Conservation (phyloP, 2,797 vertebrate species). For the Falco columbarius region DNA sequence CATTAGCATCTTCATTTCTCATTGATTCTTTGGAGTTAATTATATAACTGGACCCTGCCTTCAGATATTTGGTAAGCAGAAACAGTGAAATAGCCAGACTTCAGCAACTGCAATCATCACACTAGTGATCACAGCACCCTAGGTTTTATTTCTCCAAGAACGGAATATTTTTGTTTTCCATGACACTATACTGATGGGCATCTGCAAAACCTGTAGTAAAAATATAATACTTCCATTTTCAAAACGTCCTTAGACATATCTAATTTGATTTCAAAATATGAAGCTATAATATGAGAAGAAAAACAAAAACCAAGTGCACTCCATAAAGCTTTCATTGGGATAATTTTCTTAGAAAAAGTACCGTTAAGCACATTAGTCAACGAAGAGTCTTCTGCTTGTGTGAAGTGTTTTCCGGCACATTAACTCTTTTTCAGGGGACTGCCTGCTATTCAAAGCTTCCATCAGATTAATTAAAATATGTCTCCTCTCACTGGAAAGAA, state of each 20-base stretch:
- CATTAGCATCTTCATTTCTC: background rate
- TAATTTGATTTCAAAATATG: conserved; percentile 41
- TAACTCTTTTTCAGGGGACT: conserved; percentile 66
- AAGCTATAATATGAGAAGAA: background rate
- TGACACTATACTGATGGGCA: background rate
- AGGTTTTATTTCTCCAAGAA: background rate
- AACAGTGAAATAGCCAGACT: background rate
- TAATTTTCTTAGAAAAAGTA: conserved; percentile 52
- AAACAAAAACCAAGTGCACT: conserved; percentile 1
- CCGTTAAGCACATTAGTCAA: conserved; percentile 46
- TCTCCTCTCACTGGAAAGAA: conserved; percentile 61
- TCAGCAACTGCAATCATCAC: background rate
- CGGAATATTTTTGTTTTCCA: background rate
- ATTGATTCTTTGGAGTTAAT: background rate
- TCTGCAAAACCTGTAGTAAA: conserved; percentile 29
- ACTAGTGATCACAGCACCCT: background rate
- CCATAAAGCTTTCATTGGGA: conserved; percentile 47
- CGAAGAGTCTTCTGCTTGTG: conserved; percentile 47
- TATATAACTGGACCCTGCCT: background rate
- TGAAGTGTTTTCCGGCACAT: conserved; percentile 62
- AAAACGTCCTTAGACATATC: background rate
- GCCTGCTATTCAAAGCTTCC: conserved; percentile 69
- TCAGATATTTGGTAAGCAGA: background rate
- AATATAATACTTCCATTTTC: background rate
- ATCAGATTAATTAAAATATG: conserved; percentile 77